Evolutionary conservation across 2,888 invertebrate genomes (phyloP), one percentile per base, ranked within the genome.

Genomic region (Ptilodon capucinus): DNA sequence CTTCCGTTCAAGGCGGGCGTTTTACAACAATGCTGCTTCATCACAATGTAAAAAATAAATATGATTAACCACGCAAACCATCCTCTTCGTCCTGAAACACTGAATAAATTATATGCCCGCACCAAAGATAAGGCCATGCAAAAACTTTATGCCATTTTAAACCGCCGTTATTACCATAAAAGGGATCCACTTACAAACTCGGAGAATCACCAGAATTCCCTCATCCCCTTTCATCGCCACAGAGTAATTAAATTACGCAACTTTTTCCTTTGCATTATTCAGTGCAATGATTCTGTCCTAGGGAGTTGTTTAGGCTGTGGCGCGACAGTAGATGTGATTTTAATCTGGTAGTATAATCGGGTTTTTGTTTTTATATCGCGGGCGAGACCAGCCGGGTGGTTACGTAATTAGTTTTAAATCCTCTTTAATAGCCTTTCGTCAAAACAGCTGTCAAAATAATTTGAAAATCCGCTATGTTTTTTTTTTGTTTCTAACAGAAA

Each of bases 101-200:
- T 73, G 73, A 74, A 75, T 75, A 74, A 73, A 73, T 77, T 72
- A 76, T 68, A 68, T 54, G 60, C 52, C 65, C 54, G n/a, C 56
- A 51, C 57, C 56, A 48, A 47, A 69, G 71, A 71, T 74, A 72
- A 74, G 64, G 63, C 55, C 60, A 68, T 70, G 74, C 59, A 60
- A 59, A 73, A 76, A 74, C 67, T 77, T 76, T 72, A 68, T 69
- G 61, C 64, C 64, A 55, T 68, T 68, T 68, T 68, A 64, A 64
- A 61, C 68, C 54, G 68, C 51, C 69, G 69, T 72, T 71, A 72
- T 70, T 60, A 58, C 60, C 60, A 64, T 65, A 63, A 68, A 71
- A 68, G 57, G 54, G 59, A 60, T 66, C 64, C 61, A 52, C 60
- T 65, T 70, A 64, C 55, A 66, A 74, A 76, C 61, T 71, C 68